A percentile compares a stretch with the other conserved stretches of the same genome.
These are phyloP conservation scores for Pycnonotus jocosus DNA, from an alignment of 2,113 vertebrate genomes.

Conservation along the genomic window DNA sequence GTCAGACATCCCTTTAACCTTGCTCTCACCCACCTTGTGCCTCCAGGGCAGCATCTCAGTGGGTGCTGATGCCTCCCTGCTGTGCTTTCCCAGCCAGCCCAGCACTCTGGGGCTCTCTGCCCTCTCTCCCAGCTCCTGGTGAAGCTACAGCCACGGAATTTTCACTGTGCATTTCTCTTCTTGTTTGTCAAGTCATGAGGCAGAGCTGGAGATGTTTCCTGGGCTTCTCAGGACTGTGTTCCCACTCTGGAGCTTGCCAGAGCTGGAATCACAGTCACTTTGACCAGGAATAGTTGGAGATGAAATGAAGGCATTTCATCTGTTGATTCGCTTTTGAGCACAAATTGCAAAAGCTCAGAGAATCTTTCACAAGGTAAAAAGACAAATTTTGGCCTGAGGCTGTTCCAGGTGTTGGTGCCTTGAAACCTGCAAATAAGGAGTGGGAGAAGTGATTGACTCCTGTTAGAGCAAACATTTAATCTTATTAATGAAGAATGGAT, in stretches of 20 bases:
- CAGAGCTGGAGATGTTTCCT: background rate
- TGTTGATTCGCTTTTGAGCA: background rate
- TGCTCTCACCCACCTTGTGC: background rate
- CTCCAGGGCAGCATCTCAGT: background rate
- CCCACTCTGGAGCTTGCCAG: background rate
- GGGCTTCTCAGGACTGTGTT: background rate
- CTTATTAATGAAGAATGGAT: background rate
- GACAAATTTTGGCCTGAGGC: background rate
- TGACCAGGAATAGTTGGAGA: background rate
- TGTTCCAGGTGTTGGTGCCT: background rate
- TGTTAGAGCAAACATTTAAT: background rate
- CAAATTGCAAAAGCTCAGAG: background rate
- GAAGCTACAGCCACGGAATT: background rate
- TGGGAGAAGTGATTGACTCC: background rate
- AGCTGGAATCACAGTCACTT: background rate
- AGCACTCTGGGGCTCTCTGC: background rate
- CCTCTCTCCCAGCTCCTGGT: background rate
- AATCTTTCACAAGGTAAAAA: background rate
- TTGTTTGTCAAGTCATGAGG: background rate
- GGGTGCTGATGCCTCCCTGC: background rate
- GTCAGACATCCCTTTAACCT: background rate
- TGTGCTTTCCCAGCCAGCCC: background rate
- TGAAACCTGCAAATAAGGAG: background rate
- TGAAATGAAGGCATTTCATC: background rate
- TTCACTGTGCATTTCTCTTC: background rate